Evolutionary conservation across 2,888 invertebrate species (phyloP), one percentile per base, ranked within the genome.

Genomic region (Mayetiola destructor): DNA sequence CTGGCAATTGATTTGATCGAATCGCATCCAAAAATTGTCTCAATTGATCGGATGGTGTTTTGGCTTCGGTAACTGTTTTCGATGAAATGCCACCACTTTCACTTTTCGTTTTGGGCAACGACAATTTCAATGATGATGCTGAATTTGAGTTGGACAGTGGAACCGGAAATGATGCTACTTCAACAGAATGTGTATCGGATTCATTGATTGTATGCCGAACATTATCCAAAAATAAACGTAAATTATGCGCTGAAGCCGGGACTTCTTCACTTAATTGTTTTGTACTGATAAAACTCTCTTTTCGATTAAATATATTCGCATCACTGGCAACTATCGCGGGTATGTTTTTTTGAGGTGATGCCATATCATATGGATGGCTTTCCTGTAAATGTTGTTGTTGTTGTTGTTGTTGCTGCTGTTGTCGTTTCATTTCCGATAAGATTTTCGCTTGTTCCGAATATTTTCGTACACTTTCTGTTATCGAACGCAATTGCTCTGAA

Each of bases 371-470:
- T 18, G 66, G 67, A 57, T 68, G 68, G 12, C 66, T 67, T 48
- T 48, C 27, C 23, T 58, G 60, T 4, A n/a, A 16, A 5, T 37
- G 37, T 48, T 48, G 23, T 23, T 58, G 60, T 4, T 37, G 37
- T 14, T 37, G 37, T 27, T 59, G 60, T 14, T 62, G 60, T 14
- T 70, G 56, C 57, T 69, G 68, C 59, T 71, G 71, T 54, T 72
- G 71, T 0, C 72, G 66, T 57, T 72, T 72, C 2, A 72, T 58
- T 60, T 72, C 72, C 0, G 71, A 71, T 3, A 72, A 61, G 4
- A 72, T 59, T 59, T 72, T 71, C 1, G 72, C 71, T 58, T 72
- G 72, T 58, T 72, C 72, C 2, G 72, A 72, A 60, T 72, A 72
- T 59, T 72, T 72, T 3, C 72, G 64, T 23, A 72, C 72, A 61